phyloP scores from a whole-genome alignment of 1,140 invertebrate genomes.

The Sminthurinus signatus region DNA sequence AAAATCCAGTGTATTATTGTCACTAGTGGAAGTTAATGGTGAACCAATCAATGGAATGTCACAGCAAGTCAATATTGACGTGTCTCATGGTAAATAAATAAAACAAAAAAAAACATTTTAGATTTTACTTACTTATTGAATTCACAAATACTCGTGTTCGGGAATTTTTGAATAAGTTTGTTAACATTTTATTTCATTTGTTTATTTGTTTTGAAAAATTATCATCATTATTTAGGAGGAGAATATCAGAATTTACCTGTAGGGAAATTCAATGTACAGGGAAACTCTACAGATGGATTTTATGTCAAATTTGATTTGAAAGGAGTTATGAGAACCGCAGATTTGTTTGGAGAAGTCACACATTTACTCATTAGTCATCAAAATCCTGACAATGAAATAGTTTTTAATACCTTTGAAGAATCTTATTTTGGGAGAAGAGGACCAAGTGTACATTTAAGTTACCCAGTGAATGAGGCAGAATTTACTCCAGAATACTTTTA shows the following conservation, averaged over 20 bases:
- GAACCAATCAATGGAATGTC: no score
- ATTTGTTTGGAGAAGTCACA: slow-evolving; percentile 21
- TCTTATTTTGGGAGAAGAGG: slow-evolving; percentile 36
- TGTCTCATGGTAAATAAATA: neutral
- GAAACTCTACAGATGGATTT: neutral
- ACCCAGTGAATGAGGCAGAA: neutral
- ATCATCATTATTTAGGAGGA: no score
- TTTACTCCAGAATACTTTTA: slow-evolving; percentile 31
- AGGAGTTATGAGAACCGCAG: slow-evolving; percentile 16
- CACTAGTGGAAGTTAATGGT: neutral
- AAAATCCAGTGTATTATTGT: neutral
- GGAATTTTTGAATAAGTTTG: no score
- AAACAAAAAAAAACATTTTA: no score
- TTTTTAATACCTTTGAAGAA: slow-evolving; percentile 14
- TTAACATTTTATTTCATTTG: no score
- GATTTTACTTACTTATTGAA: no score
- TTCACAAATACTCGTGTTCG: no score
- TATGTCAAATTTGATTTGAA: slow-evolving; percentile 29
- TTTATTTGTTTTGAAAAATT: no score
- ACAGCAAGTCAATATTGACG: neutral
- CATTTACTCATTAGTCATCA: neutral
- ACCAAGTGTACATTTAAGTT: slow-evolving; percentile 33
- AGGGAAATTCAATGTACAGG: slow-evolving; percentile 24
- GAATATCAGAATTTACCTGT: slow-evolving; percentile 16
- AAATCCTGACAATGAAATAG: slow-evolving; percentile 2